These are phyloP conservation scores for Bubo scandiacus DNA, from an alignment of 2,113 vertebrate genomes.

Conservation along the genomic window DNA sequence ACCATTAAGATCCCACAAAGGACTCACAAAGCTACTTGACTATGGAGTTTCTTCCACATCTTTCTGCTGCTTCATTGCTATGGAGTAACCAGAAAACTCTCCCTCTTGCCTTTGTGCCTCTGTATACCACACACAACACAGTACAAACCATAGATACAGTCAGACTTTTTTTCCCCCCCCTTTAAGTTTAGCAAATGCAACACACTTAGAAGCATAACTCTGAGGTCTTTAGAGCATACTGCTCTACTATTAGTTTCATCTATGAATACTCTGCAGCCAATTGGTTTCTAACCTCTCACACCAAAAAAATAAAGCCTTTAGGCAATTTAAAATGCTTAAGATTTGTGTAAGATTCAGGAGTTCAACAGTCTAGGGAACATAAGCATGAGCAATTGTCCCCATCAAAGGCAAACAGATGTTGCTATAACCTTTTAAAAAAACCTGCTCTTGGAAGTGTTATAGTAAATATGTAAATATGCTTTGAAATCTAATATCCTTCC, in stretches of 20 bases:
- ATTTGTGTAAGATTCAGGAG: neutral
- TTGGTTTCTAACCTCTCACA: neutral
- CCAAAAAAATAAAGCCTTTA: neutral
- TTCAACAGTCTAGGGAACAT: neutral
- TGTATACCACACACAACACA: neutral
- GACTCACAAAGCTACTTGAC: neutral
- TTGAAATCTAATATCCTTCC: conserved; percentile 64
- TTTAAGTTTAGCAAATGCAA: neutral
- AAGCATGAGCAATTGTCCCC: conserved; percentile 21
- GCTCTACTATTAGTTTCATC: neutral
- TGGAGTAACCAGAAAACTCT: neutral
- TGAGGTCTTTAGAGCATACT: neutral
- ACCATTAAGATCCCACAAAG: neutral
- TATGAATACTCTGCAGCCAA: neutral
- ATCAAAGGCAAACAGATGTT: conserved; percentile 62
- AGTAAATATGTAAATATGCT: conserved; percentile 63
- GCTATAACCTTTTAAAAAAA: conserved; percentile 33
- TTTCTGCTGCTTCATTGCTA: neutral
- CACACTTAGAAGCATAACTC: neutral
- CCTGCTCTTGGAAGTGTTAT: conserved; percentile 21
- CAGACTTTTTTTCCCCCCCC: neutral
- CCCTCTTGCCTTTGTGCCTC: neutral
- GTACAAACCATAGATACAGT: neutral
- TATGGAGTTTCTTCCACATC: neutral
- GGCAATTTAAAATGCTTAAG: neutral